Conservation (phyloP, 1,140 invertebrate genomes). For the Anagrus nilaparvatae region DNA sequence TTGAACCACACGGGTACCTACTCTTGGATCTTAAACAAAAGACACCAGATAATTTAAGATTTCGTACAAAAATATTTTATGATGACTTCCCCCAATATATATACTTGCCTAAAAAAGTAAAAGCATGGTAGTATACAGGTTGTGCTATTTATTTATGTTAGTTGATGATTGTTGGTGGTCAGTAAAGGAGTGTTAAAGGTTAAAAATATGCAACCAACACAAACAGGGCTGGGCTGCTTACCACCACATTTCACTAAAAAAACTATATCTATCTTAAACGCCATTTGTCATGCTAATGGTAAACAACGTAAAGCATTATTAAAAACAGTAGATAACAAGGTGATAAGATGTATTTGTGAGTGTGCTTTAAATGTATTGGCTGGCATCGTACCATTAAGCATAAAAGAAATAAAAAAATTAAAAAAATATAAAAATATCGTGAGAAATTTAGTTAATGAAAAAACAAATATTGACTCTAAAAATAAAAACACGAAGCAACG, state of each 20-base stretch:
- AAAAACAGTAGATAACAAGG: slow-evolving; percentile 7
- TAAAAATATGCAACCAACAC: too few species aligned
- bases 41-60: slow-evolving; percentile 23
- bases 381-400: too few species aligned
- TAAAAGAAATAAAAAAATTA: slow-evolving; percentile 3
- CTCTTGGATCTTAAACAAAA: slow-evolving; percentile 29
- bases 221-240: slow-evolving; percentile 4
- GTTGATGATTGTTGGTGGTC: too few species aligned
- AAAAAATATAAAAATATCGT: slow-evolving; percentile 2
- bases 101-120: slow-evolving; percentile 17
- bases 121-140: too few species aligned
- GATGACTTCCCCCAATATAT: slow-evolving; percentile 8
- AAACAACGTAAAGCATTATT: slow-evolving; percentile 13
- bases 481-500: too few species aligned
- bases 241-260: slow-evolving; percentile 5
- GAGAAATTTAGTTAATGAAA: too few species aligned
- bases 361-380: slow-evolving; percentile 17
- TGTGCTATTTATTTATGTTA: neutral
- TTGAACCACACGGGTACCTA: slow-evolving; percentile 27
- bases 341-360: slow-evolving; percentile 18
- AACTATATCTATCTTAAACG: neutral
- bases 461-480: too few species aligned
- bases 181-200: too few species aligned
- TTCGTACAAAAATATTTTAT: slow-evolving; percentile 20
- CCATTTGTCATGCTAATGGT: slow-evolving; percentile 1